Evolutionary conservation across 2,113 vertebrate genomes (phyloP).

Genomic region (Anguilla japonica): DNA sequence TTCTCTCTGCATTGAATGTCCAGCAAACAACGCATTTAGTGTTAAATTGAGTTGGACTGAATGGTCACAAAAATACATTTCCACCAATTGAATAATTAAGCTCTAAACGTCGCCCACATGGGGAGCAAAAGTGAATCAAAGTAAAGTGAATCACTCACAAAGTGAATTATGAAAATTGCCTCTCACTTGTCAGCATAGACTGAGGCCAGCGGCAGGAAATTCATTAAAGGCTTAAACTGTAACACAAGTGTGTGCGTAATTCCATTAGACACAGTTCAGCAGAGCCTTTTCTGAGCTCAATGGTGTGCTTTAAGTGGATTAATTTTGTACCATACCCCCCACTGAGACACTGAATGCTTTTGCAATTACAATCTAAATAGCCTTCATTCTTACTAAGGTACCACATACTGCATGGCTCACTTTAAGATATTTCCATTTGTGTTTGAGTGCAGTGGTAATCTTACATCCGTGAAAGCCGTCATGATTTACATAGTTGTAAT

Average conservation of each 20-base stretch:
- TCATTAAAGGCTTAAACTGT: background rate
- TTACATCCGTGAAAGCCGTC: background rate
- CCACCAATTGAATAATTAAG: no score
- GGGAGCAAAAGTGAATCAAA: no score
- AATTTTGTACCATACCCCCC: background rate
- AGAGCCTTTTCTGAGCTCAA: background rate
- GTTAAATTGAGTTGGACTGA: no score
- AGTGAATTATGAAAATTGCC: background rate
- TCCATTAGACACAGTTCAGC: background rate
- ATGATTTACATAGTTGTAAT: background rate
- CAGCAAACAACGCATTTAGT: no score
- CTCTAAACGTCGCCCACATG: no score
- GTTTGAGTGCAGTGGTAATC: background rate
- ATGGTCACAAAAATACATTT: no score
- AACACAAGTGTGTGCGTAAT: background rate
- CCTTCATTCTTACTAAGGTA: background rate
- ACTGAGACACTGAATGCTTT: background rate
- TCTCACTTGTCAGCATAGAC: background rate
- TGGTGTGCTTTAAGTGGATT: background rate
- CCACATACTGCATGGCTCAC: background rate
- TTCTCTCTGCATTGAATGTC: no score
- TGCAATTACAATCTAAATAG: background rate
- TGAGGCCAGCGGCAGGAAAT: background rate
- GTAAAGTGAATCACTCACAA: background rate
- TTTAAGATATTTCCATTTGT: background rate